Percentiles rank a stretch among this genome's conserved stretches.
phyloP scores from a whole-genome alignment of 2,113 vertebrate genomes.

The Nematolebias whitei region DNA sequence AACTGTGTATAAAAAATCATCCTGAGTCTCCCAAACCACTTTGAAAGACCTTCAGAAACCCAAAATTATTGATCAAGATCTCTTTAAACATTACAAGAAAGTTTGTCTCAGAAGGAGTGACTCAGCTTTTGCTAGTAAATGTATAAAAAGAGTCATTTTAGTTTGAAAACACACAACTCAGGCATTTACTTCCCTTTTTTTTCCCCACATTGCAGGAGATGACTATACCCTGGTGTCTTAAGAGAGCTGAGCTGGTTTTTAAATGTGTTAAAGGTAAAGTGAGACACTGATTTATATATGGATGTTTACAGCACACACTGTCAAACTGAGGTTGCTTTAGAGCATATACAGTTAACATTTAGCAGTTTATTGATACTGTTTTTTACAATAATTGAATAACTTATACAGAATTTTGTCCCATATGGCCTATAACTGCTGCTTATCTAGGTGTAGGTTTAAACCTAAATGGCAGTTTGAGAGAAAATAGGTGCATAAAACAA shows the following conservation, averaged over 20 bases:
- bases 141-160: neutral
- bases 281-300: neutral
- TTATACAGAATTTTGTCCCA: neutral
- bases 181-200: too few species aligned
- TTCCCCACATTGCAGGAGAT: conserved; percentile 73
- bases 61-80: too few species aligned
- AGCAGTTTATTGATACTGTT: neutral
- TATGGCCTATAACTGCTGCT: neutral
- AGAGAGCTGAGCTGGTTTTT: conserved; percentile 87
- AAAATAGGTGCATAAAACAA: neutral
- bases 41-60: too few species aligned
- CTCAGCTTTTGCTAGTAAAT: too few species aligned
- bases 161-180: neutral
- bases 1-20: too few species aligned
- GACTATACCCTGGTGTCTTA: conserved; percentile 85
- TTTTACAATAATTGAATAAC: neutral
- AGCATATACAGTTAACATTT: neutral
- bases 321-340: neutral
- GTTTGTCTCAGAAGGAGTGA: too few species aligned
- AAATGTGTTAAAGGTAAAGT: conserved; percentile 95
- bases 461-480: neutral
- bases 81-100: too few species aligned
- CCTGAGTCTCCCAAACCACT: too few species aligned
- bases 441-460: neutral
- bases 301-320: neutral